These are phyloP conservation scores for Cyanistes caeruleus DNA, from an alignment of 2,113 vertebrate species.

Conservation along the genomic window DNA sequence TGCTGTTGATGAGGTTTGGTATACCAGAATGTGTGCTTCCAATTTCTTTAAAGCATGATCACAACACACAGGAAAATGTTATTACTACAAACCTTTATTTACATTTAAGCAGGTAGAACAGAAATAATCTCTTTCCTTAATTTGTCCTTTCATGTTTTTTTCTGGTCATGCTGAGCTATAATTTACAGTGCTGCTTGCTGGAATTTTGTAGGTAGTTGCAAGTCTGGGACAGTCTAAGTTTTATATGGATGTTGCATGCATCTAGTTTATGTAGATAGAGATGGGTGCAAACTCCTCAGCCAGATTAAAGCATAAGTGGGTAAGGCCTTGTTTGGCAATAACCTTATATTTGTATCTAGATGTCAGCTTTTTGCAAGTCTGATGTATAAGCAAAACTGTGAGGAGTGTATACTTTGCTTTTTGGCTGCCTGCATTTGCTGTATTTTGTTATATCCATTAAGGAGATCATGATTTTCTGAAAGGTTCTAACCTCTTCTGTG, in stretches of 20 bases:
- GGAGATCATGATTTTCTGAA: not conserved
- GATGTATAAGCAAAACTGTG: not conserved
- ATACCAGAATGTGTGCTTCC: not conserved
- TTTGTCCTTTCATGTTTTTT: not conserved
- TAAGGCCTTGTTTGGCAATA: not conserved
- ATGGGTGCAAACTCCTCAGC: not conserved
- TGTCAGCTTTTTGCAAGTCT: not conserved
- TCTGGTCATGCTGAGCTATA: not conserved
- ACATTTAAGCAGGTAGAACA: slow-evolving; percentile 43
- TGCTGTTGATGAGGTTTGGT: not conserved
- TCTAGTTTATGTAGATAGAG: not conserved
- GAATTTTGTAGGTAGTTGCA: not conserved
- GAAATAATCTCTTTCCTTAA: slow-evolving; percentile 23
- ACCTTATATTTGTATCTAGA: not conserved
- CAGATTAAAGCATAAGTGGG: not conserved
- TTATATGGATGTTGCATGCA: not conserved
- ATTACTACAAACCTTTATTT: slow-evolving; percentile 11
- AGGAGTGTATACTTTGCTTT: not conserved
- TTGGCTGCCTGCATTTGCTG: not conserved
- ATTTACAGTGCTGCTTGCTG: not conserved
- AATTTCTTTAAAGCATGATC: slow-evolving; percentile 20
- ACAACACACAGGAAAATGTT: slow-evolving; percentile 3
- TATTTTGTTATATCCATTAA: not conserved
- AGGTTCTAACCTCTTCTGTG: not conserved
- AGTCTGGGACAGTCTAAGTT: not conserved